These are phyloP conservation scores for Alligator mississippiensis DNA, from an alignment of 2,113 vertebrate genomes.

Conservation along the genomic window DNA sequence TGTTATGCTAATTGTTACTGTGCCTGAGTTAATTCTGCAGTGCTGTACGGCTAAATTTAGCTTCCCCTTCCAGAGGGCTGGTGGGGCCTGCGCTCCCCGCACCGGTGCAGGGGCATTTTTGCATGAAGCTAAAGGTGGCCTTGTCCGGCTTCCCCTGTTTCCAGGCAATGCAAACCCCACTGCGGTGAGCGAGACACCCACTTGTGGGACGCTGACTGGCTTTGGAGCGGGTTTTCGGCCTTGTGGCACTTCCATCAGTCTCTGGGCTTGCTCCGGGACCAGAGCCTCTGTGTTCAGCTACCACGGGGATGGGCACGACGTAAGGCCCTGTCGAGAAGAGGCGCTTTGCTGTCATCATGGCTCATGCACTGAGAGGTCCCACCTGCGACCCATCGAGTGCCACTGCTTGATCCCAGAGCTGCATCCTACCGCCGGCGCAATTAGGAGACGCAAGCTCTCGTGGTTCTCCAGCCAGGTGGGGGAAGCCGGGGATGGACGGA, in stretches of 20 bases:
- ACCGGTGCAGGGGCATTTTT: accelerated
- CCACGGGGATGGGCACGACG: too few relatives aligned
- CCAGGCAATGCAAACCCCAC: accelerated
- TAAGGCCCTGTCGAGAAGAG: too few relatives aligned
- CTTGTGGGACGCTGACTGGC: too few relatives aligned
- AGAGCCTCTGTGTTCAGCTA: neutral
- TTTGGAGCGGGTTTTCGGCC: neutral
- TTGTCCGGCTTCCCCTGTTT: neutral
- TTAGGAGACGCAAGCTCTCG: neutral
- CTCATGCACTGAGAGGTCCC: neutral
- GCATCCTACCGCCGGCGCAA: neutral
- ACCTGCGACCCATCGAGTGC: neutral
- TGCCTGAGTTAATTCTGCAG: slow-evolving; percentile 46
- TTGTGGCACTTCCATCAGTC: neutral
- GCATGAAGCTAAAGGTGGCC: neutral
- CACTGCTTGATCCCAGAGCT: neutral
- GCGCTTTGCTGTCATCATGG: too few relatives aligned
- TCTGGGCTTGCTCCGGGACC: neutral
- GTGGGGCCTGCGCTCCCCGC: neutral
- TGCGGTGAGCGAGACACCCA: accelerated
- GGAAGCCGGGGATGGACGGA: neutral
- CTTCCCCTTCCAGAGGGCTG: neutral
- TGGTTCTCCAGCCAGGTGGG: neutral
- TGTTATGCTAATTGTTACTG: slow-evolving; percentile 74
- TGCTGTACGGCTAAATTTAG: slow-evolving; percentile 62